Evolutionary conservation across 2,797 vertebrate species (phyloP).

Genomic region (Acridotheres tristis): DNA sequence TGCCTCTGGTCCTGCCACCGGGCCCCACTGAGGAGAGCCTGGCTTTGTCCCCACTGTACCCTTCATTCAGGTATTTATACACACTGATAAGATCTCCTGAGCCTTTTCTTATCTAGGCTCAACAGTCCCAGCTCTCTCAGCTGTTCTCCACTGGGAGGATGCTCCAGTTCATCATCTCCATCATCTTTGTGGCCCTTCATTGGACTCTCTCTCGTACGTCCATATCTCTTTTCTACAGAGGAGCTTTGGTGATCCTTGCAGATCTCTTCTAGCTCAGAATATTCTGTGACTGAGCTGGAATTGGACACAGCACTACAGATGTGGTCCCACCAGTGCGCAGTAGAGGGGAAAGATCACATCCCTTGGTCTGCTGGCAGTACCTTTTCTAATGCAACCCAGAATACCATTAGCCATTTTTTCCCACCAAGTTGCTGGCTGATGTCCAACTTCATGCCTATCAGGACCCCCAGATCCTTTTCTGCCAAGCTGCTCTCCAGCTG

Average conservation of each 20-base stretch:
- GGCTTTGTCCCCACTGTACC: not conserved
- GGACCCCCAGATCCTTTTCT: not conserved
- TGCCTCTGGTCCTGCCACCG: not conserved
- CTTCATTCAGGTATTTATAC: not conserved
- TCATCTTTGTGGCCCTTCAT: fast-evolving
- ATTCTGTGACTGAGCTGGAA: not conserved
- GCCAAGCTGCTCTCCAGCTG: not conserved
- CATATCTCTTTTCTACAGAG: not conserved
- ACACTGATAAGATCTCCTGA: not conserved
- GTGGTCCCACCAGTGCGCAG: not conserved
- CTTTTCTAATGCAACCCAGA: not conserved
- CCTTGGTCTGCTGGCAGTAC: not conserved
- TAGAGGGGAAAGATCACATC: not conserved
- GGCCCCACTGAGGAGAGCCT: not conserved
- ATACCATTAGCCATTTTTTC: not conserved
- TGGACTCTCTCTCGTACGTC: not conserved
- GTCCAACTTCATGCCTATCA: not conserved
- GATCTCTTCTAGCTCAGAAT: not conserved
- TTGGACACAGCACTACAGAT: not conserved
- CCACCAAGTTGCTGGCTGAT: not conserved
- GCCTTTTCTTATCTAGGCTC: not conserved
- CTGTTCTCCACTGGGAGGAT: not conserved
- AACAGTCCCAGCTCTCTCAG: not conserved
- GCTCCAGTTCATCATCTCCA: not conserved
- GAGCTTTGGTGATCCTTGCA: not conserved